Conservation (phyloP, 2,888 invertebrate species). For the Lamellibrachia columna region DNA sequence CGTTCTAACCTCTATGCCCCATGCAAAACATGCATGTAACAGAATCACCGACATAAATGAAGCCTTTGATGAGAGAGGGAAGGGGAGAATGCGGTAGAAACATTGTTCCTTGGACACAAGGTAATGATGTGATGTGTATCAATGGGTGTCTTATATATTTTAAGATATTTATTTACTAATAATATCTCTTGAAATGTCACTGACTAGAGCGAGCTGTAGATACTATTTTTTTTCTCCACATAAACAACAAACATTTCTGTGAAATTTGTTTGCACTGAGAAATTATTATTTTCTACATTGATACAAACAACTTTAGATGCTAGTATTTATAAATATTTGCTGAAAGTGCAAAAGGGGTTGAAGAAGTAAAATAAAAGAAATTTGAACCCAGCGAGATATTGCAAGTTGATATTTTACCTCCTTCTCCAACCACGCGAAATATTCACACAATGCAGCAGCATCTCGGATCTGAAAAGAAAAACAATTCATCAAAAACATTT, state of each 20-base stretch:
- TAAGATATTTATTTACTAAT: no score
- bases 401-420: constrained; percentile 63
- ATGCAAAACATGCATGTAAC: no score
- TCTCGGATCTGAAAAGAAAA: constrained; percentile 57
- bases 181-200: no score
- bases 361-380: not conserved
- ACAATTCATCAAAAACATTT: not conserved
- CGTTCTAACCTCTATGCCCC: no score
- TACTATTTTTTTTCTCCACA: not conserved
- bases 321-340: not conserved
- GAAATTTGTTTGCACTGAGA: no score
- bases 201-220: no score
- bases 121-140: no score
- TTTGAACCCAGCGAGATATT: not conserved
- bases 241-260: not conserved
- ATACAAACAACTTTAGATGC: not conserved
- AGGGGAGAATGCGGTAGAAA: no score
- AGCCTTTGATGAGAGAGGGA: no score
- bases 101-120: no score
- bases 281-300: not conserved
- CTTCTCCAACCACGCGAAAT: constrained; percentile 74
- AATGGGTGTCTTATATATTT: no score
- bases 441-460: constrained; percentile 78
- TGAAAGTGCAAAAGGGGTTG: not conserved
- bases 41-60: no score